Conservation (phyloP, 1,140 invertebrate genomes). For the Chionoecetes opilio region DNA sequence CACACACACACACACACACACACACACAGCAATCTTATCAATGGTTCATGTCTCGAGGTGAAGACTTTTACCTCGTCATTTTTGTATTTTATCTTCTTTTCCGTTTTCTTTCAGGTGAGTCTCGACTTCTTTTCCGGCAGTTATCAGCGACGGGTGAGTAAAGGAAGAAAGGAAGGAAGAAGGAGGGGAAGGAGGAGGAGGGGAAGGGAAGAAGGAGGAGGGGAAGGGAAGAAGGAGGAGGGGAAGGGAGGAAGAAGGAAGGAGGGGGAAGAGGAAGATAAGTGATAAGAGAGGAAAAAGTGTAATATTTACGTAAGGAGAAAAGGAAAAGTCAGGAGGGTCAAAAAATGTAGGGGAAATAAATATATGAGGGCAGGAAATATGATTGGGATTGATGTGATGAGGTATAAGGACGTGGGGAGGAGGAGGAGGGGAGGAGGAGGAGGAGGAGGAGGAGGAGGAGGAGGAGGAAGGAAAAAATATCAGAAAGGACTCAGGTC, state of each 20-base stretch:
- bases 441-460: not conserved
- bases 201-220: too few relatives aligned
- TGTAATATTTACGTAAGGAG: not conserved
- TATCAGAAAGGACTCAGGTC: too few relatives aligned
- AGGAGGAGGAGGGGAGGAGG: not conserved
- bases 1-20: constrained; percentile 27
- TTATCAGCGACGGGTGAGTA: not conserved
- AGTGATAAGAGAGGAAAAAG: not conserved
- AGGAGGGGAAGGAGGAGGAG: not conserved
- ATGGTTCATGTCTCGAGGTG: too few relatives aligned
- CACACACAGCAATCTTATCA: not conserved
- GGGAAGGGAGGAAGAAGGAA: not conserved
- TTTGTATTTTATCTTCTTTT: not conserved
- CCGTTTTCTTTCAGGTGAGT: constrained; percentile 18
- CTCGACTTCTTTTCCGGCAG: not conserved
- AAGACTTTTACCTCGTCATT: not conserved
- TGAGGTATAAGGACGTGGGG: too few relatives aligned
- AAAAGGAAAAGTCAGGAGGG: not conserved
- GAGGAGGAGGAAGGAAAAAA: not conserved
- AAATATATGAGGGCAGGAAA: not conserved
- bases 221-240: too few relatives aligned
- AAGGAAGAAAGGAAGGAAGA: not conserved
- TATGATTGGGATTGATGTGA: too few relatives aligned
- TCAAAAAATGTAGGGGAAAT: not conserved
- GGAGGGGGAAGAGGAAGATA: not conserved